phyloP scores from a whole-genome alignment of 2,113 vertebrate species.

The Ctenodactylus gundi region DNA sequence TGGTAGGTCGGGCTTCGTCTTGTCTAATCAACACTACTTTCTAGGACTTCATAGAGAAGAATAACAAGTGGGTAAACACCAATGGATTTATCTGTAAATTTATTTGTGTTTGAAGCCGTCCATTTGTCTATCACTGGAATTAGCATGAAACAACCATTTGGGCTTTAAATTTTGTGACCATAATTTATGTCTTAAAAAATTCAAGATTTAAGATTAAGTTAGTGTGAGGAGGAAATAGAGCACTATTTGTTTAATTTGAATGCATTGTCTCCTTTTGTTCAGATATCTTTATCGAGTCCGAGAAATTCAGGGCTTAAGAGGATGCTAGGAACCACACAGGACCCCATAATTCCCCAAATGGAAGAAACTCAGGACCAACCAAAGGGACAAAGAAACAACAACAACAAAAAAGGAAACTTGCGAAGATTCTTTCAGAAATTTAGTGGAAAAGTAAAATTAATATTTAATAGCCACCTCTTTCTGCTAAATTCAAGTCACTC shows the following conservation, averaged over 20 bases:
- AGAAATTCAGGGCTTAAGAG: neutral
- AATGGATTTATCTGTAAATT: neutral
- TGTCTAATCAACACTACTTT: neutral
- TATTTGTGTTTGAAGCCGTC: neutral
- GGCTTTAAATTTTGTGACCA: neutral
- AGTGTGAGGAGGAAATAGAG: neutral
- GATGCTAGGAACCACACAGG: neutral
- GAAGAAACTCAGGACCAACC: neutral
- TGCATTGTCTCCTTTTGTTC: neutral
- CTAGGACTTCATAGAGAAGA: neutral
- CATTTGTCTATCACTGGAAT: neutral
- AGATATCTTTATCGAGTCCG: neutral
- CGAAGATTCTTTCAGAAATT: neutral
- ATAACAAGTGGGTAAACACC: neutral
- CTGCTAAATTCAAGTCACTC: neutral
- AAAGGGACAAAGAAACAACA: neutral
- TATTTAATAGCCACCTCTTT: neutral
- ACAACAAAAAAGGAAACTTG: neutral
- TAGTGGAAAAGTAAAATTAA: neutral
- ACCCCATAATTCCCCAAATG: neutral
- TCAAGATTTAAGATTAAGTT: neutral
- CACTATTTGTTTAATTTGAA: neutral
- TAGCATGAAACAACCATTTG: neutral
- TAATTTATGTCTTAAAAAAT: neutral
- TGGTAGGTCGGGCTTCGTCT: neutral